Evolutionary conservation across 2,113 vertebrate genomes (phyloP), one percentile per base, ranked within the genome.

Genomic region (Tylochromis polylepis): DNA sequence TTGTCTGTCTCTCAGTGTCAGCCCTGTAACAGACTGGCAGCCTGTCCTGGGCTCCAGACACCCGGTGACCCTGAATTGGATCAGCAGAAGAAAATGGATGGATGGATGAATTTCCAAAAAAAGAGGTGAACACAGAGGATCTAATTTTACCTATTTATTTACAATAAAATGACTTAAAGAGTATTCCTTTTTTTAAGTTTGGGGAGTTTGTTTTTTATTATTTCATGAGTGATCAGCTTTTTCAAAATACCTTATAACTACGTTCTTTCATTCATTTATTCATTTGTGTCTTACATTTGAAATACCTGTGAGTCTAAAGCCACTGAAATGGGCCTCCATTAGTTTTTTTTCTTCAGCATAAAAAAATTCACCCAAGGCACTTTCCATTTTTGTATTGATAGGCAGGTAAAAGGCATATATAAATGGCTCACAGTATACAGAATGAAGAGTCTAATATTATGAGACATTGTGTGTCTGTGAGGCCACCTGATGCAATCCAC

Each of bases 401-500:
- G 65, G 67, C 27, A 55, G 70, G 81, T 72, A 27, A 86, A 77
- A 59, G 49, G 79, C n/a, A 92, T 31, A 85, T 85, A 77, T 84
- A 88, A 90, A 87, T 31, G n/a, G 29, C 82, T 81, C 41, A 60
- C 41, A 31, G 79, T 83, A 89, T 65, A 87, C 77, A 57, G 56
- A 87, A 24, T 58, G 18, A 72, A 79, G 31, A 84, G 59, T 58
- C 36, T 83, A 89, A 89, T 78, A 56, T 53, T 36, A 43, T 62
- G 82, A 56, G 85, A 75, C 86, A 79, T 12, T n/a, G 51, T 20
- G 56, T 43, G 65, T 86, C 79, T 57, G 67, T 5, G 12, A 83
- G 79, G 55, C 82, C 79, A 86, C 53, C 55, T 82, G 56, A 90
- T 81, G 79, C 81, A 89, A 90, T 87, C 79, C 93, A 91, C 85